A percentile compares a stretch with the other conserved stretches of the same genome.
Evolutionary conservation across 92 coral and sea anemone genomes (phyloP).

Genomic region (Isaurus tuberculatus): DNA sequence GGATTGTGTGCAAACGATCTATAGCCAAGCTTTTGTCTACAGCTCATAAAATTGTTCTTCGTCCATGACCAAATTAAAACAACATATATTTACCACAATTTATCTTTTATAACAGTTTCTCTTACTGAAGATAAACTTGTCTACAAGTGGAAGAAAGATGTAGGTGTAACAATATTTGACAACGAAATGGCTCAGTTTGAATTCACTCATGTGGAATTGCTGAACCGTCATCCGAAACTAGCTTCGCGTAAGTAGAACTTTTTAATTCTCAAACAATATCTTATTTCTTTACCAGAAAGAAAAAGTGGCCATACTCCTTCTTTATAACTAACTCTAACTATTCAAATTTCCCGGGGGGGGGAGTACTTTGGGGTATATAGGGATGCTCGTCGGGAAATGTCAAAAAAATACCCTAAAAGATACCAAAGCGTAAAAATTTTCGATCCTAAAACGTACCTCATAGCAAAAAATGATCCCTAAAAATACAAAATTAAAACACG

Average conservation of each 20-base stretch:
- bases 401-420: no score
- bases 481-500: no score
- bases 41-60: not conserved
- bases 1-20: not conserved
- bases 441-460: no score
- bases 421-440: no score
- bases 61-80: not conserved
- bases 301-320: no score
- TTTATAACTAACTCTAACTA: no score
- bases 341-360: no score
- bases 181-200: slow-evolving; percentile 38
- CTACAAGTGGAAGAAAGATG: slow-evolving; percentile 27
- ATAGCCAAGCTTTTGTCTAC: not conserved
- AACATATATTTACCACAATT: not conserved
- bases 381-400: no score
- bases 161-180: slow-evolving; percentile 17
- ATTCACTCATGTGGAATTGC: not conserved
- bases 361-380: no score
- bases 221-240: not conserved
- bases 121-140: slow-evolving; percentile 34
- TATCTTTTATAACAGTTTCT: slow-evolving; percentile 6
- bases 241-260: slow-evolving; percentile 17
- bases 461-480: no score
- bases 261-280: no score
- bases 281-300: no score